Base-by-base conservation (phyloP, 2,888 invertebrate species). In the Cantharis flavilabris region DNA sequence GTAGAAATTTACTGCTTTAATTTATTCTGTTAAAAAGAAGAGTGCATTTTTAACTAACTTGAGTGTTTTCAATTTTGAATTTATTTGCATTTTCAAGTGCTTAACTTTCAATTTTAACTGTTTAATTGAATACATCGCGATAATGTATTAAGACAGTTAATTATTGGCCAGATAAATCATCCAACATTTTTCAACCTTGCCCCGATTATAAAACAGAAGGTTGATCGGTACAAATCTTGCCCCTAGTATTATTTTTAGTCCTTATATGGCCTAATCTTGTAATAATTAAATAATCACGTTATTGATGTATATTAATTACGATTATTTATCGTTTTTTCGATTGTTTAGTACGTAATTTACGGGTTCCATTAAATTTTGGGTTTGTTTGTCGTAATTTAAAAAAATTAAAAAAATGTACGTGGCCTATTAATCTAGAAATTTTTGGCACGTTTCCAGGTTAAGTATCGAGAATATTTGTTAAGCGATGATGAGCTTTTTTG, bases 181-280 rank as follows among this genome's bases (percentile, higher is more conserved):
- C 26, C 26, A 49, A 49, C 49, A 73, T 72, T 69, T 20, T 70
- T 11, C 69, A 81, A 81, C 83, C 83, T 83, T 83, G 83, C 82
- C 79, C 83, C 75, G 80, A 82, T 82, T 49, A 49, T 82, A 77
- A 65, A 78, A 76, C 70, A 78, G 80, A 81, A 83, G 83, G 83
- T 81, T 80, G 81, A 70, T 49, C 49, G 49, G 49, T 49, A 9
- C 80, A 75, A 75, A 75, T 76, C 76, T 73, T 72, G 77, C 79
- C 77, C 75, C 71, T 79, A 69, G 72, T 72, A 11, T 63, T 62
- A 67, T 67, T 72, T 69, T 67, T 67, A 49, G 49, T 49, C 76
- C 77, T 76, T 75, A 78, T 23, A 67, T 67, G 65, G 65, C n/a
- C 20, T 67, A 67, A 67, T 67, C 26, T 23, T 67, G 23, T 67